Base-by-base conservation (phyloP, 2,797 vertebrate genomes). In the Morelia viridis region DNA sequence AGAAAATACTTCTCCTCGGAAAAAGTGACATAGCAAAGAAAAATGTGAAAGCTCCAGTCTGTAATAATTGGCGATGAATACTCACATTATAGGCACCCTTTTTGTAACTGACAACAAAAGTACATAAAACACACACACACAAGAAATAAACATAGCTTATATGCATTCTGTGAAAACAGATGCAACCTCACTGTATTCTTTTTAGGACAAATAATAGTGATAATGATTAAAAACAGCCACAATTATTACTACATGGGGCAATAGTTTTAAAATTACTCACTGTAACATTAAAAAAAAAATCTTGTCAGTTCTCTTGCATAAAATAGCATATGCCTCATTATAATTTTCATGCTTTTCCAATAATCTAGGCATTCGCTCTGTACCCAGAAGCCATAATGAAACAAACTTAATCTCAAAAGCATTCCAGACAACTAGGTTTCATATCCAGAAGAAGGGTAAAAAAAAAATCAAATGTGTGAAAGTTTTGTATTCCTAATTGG, bases 1-100 rank as follows among this genome's bases (percentile, higher is more conserved):
- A 98, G 94, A 95, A 94, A 97, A 98, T 94, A 91, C 96, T 98
- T 97, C 97, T 97, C 97, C 97, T 98, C 98, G 98, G 98, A 97
- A 97, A 97, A 98, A 98, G 98, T 97, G 97, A 97, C 91, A 96
- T 96, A 96, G 94, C 96, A 60, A 46, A 85, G 97, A 98, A 98
- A 98, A 98, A 96, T 96, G 96, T 96, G 97, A 98, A 97, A 98
- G 97, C 91, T 92, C 91, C 96, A 94, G 97, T 94, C 97, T 97
- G 97, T 95, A 97, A 95, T 95, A 94, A 95, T 96, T 95, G 90
- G 93, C 95, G 93, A 94, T 95, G 94, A 94, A 96, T 93, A 71
- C 89, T 96, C 95, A 87, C 96, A 96, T 93, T 92, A 90, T 41
- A 89, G 61, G 92, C 93, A 28, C 57, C 89, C 71, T 96, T 94